Evolutionary conservation across 2,888 invertebrate genomes (phyloP), one percentile per base, ranked within the genome.

Genomic region (Operophtera brumata): DNA sequence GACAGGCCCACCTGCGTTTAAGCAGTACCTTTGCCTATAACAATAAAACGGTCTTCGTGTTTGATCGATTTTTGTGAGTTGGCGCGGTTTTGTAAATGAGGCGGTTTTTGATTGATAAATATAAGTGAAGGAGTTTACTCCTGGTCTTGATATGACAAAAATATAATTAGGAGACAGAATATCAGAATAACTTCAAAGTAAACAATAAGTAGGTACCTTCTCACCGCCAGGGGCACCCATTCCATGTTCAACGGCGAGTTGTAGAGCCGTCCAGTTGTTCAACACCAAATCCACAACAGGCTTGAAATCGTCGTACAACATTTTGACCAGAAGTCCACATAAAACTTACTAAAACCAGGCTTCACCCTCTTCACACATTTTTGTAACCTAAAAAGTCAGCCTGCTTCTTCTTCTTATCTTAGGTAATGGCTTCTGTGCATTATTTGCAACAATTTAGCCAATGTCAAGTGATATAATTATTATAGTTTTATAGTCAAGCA

Each of bases 231-330:
- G 92, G 14, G 94, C 93, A 30, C 93, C 94, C 93, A 94, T 93
- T 64, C 93, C 93, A 91, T 95, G 93, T 78, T 94, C 94, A 0
- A 94, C 94, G 30, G 94, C 94, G 26, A 94, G 78, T 66, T 92
- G 92, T 26, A 95, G 76, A 5, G 93, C 94, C 12, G 94, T 93
- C 94, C 94, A 95, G 71, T 93, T 93, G 67, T 93, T 94, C 54
- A 94, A 92, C 42, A 94, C 91, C 67, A 92, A 90, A 71, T 94
- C 93, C 6, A 94, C 93, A 62, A 93, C 86, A 54, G 91, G 86
- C 61, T 91, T 91, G 72, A 93, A 93, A 37, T 88, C 83, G 66
- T 91, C 90, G 74, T 88, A 89, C 61, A 89, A 73, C 89, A 89
- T 89, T 47, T 48, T 74, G 52, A 32, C 39, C 9, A 51, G 28